phyloP scores from a whole-genome alignment of 2,797 vertebrate genomes.

The Varecia variegata region DNA sequence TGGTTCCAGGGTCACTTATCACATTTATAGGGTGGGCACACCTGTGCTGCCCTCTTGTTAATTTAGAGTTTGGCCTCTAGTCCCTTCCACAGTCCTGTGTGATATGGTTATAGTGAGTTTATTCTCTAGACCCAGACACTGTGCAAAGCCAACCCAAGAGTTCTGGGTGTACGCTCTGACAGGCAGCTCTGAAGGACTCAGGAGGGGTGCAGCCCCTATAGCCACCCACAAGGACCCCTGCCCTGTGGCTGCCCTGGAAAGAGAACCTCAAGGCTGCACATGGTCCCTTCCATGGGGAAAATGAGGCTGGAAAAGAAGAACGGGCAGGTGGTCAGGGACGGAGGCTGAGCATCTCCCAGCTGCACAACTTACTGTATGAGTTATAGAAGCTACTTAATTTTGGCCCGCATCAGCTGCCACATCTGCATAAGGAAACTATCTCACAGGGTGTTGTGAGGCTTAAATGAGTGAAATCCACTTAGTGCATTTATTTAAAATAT shows the following conservation, averaged over 20 bases:
- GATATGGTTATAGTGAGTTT: not conserved
- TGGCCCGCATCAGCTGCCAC: not conserved
- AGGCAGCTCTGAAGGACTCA: not conserved
- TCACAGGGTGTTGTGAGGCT: rapidly evolving
- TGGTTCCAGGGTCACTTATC: not conserved
- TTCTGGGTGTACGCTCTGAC: not conserved
- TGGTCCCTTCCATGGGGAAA: not conserved
- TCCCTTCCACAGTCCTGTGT: not conserved
- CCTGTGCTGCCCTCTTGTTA: not conserved
- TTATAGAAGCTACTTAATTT: not conserved
- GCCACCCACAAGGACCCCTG: not conserved
- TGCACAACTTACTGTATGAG: not conserved
- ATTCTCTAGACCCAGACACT: not conserved
- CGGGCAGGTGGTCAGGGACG: not conserved
- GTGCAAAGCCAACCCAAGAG: not conserved
- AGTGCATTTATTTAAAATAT: not conserved
- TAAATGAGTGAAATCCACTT: not conserved
- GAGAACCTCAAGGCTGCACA: not conserved
- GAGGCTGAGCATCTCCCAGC: not conserved
- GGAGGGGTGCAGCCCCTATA: rapidly evolving
- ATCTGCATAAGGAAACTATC: not conserved
- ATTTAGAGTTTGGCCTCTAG: not conserved
- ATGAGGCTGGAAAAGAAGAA: not conserved
- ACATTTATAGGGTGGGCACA: not conserved
- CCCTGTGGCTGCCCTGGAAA: no score